Percentiles rank a stretch among this genome's conserved stretches.
These are phyloP conservation scores for Agrochola lota DNA, from an alignment of 2,888 invertebrate genomes.

Conservation along the genomic window DNA sequence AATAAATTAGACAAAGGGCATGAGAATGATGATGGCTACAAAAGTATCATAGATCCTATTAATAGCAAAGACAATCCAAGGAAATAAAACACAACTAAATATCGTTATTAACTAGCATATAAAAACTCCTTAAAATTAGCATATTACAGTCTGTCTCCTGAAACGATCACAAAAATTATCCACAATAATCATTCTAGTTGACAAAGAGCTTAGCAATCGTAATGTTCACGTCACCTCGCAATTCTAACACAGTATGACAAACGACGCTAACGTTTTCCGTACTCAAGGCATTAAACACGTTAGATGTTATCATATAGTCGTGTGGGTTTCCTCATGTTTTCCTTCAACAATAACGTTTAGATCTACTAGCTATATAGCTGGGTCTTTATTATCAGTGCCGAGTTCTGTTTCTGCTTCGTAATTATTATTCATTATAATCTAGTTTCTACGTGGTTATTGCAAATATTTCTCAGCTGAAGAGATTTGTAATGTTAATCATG, in stretches of 20 bases:
- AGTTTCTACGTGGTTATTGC: background rate
- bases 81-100: background rate
- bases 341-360: slow-evolving; percentile 35
- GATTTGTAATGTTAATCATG: background rate
- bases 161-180: background rate
- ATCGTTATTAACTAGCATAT: background rate
- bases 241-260: slow-evolving; percentile 40
- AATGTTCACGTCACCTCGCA: background rate
- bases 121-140: background rate
- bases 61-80: background rate
- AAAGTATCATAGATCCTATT: background rate
- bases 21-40: background rate
- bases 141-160: background rate
- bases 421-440: background rate
- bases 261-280: slow-evolving; percentile 44
- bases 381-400: background rate
- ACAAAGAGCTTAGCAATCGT: background rate
- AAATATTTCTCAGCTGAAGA: background rate
- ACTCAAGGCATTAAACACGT: slow-evolving; percentile 39
- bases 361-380: slow-evolving; percentile 16
- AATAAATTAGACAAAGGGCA: background rate
- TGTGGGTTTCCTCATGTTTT: slow-evolving; percentile 53
- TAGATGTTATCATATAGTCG: slow-evolving; percentile 47
- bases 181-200: background rate
- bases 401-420: background rate